A percentile compares a stretch with the other conserved stretches of the same genome.
Conservation (phyloP, 2,113 vertebrate genomes). For the Cheilinus undulatus region DNA sequence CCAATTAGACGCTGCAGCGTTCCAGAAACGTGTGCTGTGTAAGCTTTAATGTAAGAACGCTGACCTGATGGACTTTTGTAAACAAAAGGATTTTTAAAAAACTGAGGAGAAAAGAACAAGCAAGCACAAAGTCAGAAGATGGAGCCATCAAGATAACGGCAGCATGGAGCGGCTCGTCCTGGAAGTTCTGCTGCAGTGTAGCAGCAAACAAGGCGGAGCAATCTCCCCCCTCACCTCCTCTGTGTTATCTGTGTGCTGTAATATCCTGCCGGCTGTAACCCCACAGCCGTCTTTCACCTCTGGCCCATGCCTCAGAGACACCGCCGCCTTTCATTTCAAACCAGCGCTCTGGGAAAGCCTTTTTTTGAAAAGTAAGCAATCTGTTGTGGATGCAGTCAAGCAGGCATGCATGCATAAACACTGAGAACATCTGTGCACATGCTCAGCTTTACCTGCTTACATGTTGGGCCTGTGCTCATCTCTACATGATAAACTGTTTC, state of each 20-base stretch:
- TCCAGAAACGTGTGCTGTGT: not conserved
- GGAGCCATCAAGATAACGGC: too few species aligned
- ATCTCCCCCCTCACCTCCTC: not conserved
- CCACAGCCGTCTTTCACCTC: not conserved
- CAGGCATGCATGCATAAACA: constrained; percentile 6
- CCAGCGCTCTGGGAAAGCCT: not conserved
- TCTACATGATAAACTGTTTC: constrained; percentile 6
- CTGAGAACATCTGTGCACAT: constrained; percentile 16
- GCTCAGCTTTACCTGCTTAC: not conserved
- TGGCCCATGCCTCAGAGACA: constrained; percentile 1
- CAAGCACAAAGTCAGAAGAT: not conserved
- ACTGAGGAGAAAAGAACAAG: not conserved
- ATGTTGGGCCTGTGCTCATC: constrained; percentile 18
- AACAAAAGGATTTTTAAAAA: not conserved
- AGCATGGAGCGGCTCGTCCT: too few species aligned
- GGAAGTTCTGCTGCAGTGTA: too few species aligned
- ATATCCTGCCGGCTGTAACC: constrained; percentile 1
- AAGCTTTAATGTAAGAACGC: not conserved
- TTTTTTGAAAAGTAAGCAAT: constrained; percentile 10
- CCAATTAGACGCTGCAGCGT: not conserved
- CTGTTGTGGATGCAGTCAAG: not conserved
- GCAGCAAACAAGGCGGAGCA: too few species aligned
- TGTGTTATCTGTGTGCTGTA: not conserved
- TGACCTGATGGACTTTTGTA: not conserved
- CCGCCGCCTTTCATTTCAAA: not conserved